Evolutionary conservation across 2,797 vertebrate genomes (phyloP), one percentile per base, ranked within the genome.

Genomic region (Pangasius djambal): DNA sequence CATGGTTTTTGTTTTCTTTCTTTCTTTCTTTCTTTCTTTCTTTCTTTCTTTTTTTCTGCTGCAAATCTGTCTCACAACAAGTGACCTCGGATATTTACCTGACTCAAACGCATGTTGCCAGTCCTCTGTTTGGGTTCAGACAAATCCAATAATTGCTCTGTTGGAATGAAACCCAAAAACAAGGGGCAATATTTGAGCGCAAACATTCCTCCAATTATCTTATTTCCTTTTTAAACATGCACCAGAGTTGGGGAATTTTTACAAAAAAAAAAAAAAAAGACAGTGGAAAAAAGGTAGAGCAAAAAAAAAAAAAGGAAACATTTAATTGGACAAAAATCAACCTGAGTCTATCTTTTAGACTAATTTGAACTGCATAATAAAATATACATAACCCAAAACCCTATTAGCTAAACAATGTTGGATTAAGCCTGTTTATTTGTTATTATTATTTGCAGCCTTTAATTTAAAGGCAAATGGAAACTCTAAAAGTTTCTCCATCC

Each of bases 131-230:
- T 92, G 92, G 90, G 90, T 91, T 87, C 83, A 79, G 86, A 83
- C 91, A 90, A 89, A 92, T 91, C 90, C 91, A 89, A 90, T 92
- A 91, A 93, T 92, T 92, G 90, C 92, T 92, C 91, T 91, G 89
- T 87, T 92, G 91, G 92, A 91, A 88, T 61, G 83, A 72, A 90
- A 91, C 81, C 91, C 89, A 88, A 92, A 90, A 91, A 85, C 83
- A 90, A 91, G 87, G 86, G 57, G 88, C 89, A 94, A 93, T 93
- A 92, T 93, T 93, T 92, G 92, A 92, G 90, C 77, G 52, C 92
- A 93, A 94, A 93, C 91, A 93, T 90, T 90, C 88, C 88, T 85
- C 79, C 91, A 92, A 93, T 93, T 92, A 89, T 90, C 86, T 89
- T 90, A 87, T 90, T 86, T 90, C 77, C 89, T 86, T 90, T 86